Conservation (phyloP, 2,888 invertebrate species). For the Sarcophaga rosellei region DNA sequence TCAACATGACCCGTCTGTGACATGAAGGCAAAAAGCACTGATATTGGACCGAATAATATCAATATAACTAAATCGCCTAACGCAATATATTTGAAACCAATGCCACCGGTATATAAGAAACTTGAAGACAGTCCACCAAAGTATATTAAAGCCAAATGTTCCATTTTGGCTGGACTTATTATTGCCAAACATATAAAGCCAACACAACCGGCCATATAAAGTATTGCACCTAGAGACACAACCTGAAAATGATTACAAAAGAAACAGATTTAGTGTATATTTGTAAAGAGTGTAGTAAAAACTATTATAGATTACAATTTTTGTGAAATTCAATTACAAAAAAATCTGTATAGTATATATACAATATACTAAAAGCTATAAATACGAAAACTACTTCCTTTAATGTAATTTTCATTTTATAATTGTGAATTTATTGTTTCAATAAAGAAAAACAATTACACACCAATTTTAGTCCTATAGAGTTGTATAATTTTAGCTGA, state of each 20-base stretch:
- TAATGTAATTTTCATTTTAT: no score
- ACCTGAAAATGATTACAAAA: constrained; percentile 83
- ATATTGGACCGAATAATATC: constrained; percentile 96
- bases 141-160: constrained; percentile 95
- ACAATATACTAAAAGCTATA: no score
- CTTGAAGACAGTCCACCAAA: constrained; percentile 97
- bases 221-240: constrained; percentile 92
- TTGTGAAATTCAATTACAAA: no score
- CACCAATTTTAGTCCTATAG: no score
- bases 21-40: constrained; percentile 95
- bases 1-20: constrained; percentile 95
- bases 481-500: no score
- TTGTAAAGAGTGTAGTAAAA: no score
- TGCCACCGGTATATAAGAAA: constrained; percentile 97
- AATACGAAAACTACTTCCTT: no score
- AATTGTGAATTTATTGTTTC: no score
- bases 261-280: neutral
- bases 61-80: constrained; percentile 95
- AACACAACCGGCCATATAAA: constrained; percentile 93
- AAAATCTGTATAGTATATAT: no score
- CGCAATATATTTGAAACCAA: constrained; percentile 97
- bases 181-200: constrained; percentile 89
- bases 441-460: no score
- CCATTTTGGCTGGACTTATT: constrained; percentile 95
- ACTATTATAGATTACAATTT: no score